Percentiles rank a stretch among this genome's conserved stretches.
phyloP scores from a whole-genome alignment of 2,113 vertebrate species.

The Butastur rufipennis region DNA sequence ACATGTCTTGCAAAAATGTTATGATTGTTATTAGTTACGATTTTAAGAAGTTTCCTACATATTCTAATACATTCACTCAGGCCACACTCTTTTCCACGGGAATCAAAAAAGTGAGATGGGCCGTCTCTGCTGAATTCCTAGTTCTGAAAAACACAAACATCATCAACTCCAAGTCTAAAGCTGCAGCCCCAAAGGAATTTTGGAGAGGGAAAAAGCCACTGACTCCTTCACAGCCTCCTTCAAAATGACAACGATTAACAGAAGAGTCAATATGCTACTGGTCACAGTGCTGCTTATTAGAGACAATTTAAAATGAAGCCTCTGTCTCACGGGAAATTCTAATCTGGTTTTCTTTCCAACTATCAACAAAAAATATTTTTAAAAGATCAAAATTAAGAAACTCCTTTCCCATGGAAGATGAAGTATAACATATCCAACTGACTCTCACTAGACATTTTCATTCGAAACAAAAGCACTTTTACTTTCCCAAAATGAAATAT shows the following conservation, averaged over 20 bases:
- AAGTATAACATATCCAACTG: background rate
- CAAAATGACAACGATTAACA: conserved; percentile 15
- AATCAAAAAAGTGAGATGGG: background rate
- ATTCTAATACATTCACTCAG: background rate
- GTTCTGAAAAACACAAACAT: background rate
- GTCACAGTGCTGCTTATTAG: background rate
- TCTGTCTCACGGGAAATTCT: background rate
- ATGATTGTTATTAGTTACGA: background rate
- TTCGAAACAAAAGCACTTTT: background rate
- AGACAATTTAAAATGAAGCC: background rate
- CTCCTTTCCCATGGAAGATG: background rate
- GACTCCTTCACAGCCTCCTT: conserved; percentile 26
- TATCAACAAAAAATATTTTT: background rate
- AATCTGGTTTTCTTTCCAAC: background rate
- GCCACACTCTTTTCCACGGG: background rate
- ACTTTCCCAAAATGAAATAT: background rate
- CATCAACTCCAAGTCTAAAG: background rate
- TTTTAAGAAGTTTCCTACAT: background rate
- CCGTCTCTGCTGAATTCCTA: background rate
- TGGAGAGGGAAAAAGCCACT: background rate
- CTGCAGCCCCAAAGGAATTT: background rate
- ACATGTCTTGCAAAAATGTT: background rate
- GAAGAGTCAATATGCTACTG: background rate
- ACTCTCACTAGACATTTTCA: background rate
- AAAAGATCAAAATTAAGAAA: background rate